A percentile compares a stretch with the other conserved stretches of the same genome.
These are phyloP conservation scores for Cyprinodon tularosa DNA, from an alignment of 2,113 vertebrate species.

Conservation along the genomic window DNA sequence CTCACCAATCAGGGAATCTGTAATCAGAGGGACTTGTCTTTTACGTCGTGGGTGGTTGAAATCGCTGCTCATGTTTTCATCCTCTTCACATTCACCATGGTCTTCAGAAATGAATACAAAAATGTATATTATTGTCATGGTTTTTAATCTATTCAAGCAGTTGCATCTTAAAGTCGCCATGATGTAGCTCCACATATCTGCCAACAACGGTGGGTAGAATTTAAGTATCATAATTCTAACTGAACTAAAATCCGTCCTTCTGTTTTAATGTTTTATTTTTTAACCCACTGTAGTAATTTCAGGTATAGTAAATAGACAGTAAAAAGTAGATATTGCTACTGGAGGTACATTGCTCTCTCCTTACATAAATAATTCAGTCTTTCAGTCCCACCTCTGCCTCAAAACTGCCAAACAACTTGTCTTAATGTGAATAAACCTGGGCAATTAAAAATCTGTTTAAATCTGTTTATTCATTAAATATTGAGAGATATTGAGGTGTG, in stretches of 20 bases:
- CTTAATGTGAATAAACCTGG: neutral
- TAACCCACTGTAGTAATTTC: too few species aligned
- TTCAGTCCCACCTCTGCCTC: too few species aligned
- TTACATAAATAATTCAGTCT: too few species aligned
- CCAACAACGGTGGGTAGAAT: neutral
- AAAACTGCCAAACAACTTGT: neutral
- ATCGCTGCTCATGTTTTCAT: constrained; percentile 8
- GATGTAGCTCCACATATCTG: neutral
- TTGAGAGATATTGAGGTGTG: neutral
- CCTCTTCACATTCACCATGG: neutral
- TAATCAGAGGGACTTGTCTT: constrained; percentile 41
- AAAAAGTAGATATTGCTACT: too few species aligned
- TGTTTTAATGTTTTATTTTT: too few species aligned
- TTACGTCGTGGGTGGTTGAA: constrained; percentile 38
- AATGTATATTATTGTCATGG: neutral
- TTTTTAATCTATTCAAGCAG: neutral
- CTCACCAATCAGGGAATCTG: constrained; percentile 65
- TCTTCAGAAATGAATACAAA: constrained; percentile 6
- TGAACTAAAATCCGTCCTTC: too few species aligned
- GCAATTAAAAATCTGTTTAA: too few species aligned
- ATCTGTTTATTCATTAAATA: neutral
- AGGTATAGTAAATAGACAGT: too few species aligned
- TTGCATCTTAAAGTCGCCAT: too few species aligned
- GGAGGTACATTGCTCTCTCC: too few species aligned
- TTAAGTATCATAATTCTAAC: too few species aligned